Base-by-base conservation (phyloP, 2,797 vertebrate species). In the Manis crassicaudata region DNA sequence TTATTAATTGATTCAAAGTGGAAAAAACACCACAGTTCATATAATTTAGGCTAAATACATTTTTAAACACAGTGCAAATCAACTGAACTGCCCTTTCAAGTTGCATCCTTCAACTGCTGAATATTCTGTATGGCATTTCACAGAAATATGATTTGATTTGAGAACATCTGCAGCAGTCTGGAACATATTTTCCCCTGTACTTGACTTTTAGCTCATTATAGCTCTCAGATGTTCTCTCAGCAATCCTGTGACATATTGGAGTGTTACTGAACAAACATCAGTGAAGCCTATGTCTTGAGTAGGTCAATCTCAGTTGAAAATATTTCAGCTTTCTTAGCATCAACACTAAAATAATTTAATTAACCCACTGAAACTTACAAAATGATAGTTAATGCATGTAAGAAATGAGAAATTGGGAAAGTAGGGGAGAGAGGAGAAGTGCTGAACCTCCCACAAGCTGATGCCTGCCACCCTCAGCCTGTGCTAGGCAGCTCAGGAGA, bases 321-420 rank as follows among this genome's bases (percentile, higher is more conserved):
- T 94, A 83, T 95, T 96, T 96, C 96, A 63, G 86, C 89, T 95
- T 96, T 95, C 95, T 90, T 86, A 95, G 95, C 90, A 94, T 96
- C 97, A 95, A 97, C 97, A 95, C 82, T 81, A 90, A 97, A 94
- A 97, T 95, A 96, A 95, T 96, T 96, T 97, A 97, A 98, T 97
- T 97, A 97, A 96, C 96, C 90, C 92, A 65, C 37, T 68, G 75
- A 96, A 97, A 98, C 96, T 96, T 96, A 88, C 92, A 93, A 83
- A 96, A 93, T 83, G 90, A 96, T 81, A 90, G 96, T 82, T 96
- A 94, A 97, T 87, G 88, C 95, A 72, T 46, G 70, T 92, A 70
- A 95, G 92, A 97, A 92, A 94, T 62, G 96, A 96, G 96, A 91
- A 92, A 89, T 91, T 73, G 73, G 95, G 54, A 58, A 52, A 35